Evolutionary conservation across 2,888 invertebrate species (phyloP), one percentile per base, ranked within the genome.

Genomic region (Carterocephalus palaemon): DNA sequence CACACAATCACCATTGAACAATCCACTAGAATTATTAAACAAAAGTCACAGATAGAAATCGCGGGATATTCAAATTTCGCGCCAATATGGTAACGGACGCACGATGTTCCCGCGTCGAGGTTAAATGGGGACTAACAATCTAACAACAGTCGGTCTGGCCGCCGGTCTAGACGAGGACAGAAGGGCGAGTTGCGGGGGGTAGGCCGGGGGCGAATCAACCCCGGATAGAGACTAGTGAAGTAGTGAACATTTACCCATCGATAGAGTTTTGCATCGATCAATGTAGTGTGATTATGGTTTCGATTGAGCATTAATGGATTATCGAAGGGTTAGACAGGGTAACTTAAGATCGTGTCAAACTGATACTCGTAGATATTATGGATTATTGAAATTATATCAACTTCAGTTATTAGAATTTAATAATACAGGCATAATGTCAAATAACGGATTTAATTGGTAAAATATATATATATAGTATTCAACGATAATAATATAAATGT

Each of bases 131-230:
- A 83, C 85, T 85, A 45, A 36, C 3, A 19, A 19, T 3, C 19
- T 4, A 19, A 29, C 22, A 51, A 51, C 55, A 57, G 66, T 66
- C 67, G 66, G 68, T 66, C 67, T 66, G 68, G 58, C 53, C 57
- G 59, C 51, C 57, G 67, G 83, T 81, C 83, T 82, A 83, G 82
- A 81, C 83, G 70, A 69, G 71, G 70, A 64, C 60, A 51, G 54
- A 54, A 62, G 60, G 54, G 52, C 45, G 57, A 56, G 46, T 51
- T 53, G 61, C 54, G 64, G 61, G 59, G 49, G 32, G 33, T 22
- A 5, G 33, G 33, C 26, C 34, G 61, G 61, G 66, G 67, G 67
- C 61, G 57, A 72, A 72, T 63, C 74, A 73, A 75, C 77, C 76
- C 68, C 70, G 9, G 23, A 19, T 38, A 31, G 29, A 34, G 33